Base-by-base conservation (phyloP, 2,888 invertebrate species). In the Caenorhabditis japonica region DNA sequence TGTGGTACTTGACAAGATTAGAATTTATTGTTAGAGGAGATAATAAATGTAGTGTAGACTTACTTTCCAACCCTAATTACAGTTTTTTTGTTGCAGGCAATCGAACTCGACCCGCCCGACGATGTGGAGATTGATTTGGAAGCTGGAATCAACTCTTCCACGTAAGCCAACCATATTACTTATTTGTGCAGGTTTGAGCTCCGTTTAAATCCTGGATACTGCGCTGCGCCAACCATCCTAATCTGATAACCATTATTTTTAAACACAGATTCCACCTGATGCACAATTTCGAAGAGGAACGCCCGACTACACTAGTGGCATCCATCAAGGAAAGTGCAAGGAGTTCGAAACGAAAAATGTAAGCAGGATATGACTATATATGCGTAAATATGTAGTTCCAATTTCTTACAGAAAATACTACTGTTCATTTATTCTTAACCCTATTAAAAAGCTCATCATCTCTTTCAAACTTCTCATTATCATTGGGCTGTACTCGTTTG, bases 401-500 rank as follows among this genome's bases (percentile, higher is more conserved):
- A 30, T 30, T 30, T 30, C 30, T 44, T 12, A n/a, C 60, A 78
- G 78, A 43, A 56, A 34, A 13, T 74, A 71, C 58, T 77, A 77
- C 55, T 66, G 64, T 23, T 77, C 75, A 4, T 75, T 64, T 33
- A 25, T 77, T 13, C 56, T 44, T 17, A 25, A 36, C 1, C 77
- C 79, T 0, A 60, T 79, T 27, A 68, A 68, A 51, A 64, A 56
- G 19, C 19, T 77, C 1, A 52, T 79, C 1, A 30, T 51, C 19
- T 68, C 74, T 27, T 75, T 75, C 53, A 77, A 78, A 66, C 41
- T 80, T 19, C 62, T 82, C 15, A 79, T 82, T 21, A 68, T 85
- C 17, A 83, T 84, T 25, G 78, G 76, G 12, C 38, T 83, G 13
- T 86, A 84, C 58, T 82, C 86, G 5, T 60, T 85, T 19, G 46